Percentiles rank a stretch among this genome's conserved stretches.
phyloP scores from a whole-genome alignment of 2,797 vertebrate genomes.

The Oryzias sinensis region DNA sequence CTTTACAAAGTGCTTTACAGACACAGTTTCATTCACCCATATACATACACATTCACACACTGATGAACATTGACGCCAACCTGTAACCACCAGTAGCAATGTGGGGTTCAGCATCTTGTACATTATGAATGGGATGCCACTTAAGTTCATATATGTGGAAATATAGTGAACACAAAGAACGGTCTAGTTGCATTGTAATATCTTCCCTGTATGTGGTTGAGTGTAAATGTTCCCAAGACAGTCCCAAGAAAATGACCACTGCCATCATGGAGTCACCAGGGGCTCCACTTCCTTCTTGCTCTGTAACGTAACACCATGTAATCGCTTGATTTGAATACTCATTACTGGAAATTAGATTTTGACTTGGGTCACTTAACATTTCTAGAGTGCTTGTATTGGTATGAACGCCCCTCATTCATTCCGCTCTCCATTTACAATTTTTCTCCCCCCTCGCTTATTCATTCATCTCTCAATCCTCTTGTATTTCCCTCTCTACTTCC shows the following conservation, averaged over 20 bases:
- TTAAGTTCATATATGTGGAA: too few relatives aligned
- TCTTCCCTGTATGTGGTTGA: slow-evolving; percentile 34
- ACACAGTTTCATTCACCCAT: too few relatives aligned
- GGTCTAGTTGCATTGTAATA: slow-evolving; percentile 18
- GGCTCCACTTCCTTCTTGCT: slow-evolving; percentile 47
- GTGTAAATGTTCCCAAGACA: slow-evolving; percentile 54
- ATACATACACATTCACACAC: too few relatives aligned
- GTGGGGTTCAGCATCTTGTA: too few relatives aligned
- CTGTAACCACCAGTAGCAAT: too few relatives aligned
- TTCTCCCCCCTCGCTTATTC: slow-evolving; percentile 41
- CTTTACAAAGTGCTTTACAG: too few relatives aligned
- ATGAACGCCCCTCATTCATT: slow-evolving; percentile 46
- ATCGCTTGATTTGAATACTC: slow-evolving; percentile 81
- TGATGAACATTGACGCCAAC: too few relatives aligned
- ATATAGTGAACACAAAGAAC: too few relatives aligned
- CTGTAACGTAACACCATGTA: slow-evolving; percentile 70
- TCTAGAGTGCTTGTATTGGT: slow-evolving; percentile 69
- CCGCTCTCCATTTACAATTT: slow-evolving; percentile 26
- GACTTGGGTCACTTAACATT: slow-evolving; percentile 75
- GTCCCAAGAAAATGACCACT: slow-evolving; percentile 46
- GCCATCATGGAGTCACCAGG: slow-evolving; percentile 57
- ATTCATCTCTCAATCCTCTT: slow-evolving; percentile 32
- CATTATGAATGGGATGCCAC: too few relatives aligned
- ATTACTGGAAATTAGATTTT: slow-evolving; percentile 78
- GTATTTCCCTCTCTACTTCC: slow-evolving; percentile 44